phyloP scores from a whole-genome alignment of 2,113 vertebrate species.

The Salvelinus fontinalis region DNA sequence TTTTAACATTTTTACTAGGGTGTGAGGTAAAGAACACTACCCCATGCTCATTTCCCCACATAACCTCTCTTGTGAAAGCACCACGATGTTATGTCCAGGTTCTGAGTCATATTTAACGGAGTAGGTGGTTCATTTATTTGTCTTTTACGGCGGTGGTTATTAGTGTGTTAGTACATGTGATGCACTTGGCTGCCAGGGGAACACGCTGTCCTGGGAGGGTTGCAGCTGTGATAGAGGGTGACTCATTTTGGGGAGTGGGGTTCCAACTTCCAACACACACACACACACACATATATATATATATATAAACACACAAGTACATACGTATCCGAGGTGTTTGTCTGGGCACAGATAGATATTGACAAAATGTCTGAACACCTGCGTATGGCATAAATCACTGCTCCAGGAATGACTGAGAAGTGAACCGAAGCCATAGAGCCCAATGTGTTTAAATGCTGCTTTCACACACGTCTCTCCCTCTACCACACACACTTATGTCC shows the following conservation, averaged over 20 bases:
- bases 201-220: neutral
- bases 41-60: neutral
- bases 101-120: slow-evolving; percentile 12
- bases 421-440: neutral
- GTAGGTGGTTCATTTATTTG: slow-evolving; percentile 13
- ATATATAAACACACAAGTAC: neutral
- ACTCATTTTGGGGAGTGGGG: slow-evolving; percentile 8
- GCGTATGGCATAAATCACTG: neutral
- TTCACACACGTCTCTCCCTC: neutral
- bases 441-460: neutral
- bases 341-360: slow-evolving; percentile 49
- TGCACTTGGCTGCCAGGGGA: neutral
- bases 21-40: too few relatives aligned
- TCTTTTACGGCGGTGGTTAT: slow-evolving; percentile 7
- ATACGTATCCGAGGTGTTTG: slow-evolving; percentile 26
- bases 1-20: too few relatives aligned
- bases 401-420: slow-evolving; percentile 4
- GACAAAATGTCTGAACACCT: neutral
- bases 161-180: neutral
- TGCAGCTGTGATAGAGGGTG: slow-evolving; percentile 14
- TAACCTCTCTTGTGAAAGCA: neutral
- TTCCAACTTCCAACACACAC: slow-evolving; percentile 2
- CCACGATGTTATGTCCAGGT: neutral
- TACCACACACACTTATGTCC: neutral
- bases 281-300: slow-evolving; percentile 10